phyloP scores from a whole-genome alignment of 1,140 invertebrate species.

The Caenorhabditis tropicalis region DNA sequence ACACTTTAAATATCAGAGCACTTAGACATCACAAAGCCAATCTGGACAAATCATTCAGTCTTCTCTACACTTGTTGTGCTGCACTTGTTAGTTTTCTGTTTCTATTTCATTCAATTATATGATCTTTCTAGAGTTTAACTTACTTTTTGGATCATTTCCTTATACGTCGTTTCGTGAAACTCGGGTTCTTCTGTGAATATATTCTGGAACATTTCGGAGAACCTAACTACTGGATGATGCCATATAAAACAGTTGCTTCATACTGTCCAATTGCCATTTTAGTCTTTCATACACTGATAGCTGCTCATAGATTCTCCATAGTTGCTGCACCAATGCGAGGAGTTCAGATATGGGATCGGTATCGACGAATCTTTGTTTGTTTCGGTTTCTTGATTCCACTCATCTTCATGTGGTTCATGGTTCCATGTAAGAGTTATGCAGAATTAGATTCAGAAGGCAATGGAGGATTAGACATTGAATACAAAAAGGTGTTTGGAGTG shows the following conservation, averaged over 20 bases:
- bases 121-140: not conserved
- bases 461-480: slow-evolving; percentile 21
- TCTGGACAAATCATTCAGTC: slow-evolving; percentile 9
- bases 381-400: not conserved
- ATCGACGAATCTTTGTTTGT: not conserved
- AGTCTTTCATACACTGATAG: slow-evolving; percentile 9
- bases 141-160: slow-evolving; percentile 21
- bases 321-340: not conserved
- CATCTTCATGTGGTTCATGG: slow-evolving; percentile 30
- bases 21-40: not conserved
- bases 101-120: no score
- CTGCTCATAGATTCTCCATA: not conserved
- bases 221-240: slow-evolving; percentile 20
- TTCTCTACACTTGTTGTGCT: slow-evolving; percentile 1
- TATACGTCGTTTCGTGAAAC: not conserved
- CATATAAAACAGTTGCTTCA: slow-evolving; percentile 16
- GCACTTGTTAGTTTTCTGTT: not conserved
- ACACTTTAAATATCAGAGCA: slow-evolving; percentile 19
- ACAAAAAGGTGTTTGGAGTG: not conserved
- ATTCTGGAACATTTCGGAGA: not conserved
- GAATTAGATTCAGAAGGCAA: not conserved
- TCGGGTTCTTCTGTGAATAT: slow-evolving; percentile 20
- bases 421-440: slow-evolving; percentile 4
- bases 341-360: slow-evolving; percentile 7
- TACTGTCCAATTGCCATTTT: slow-evolving; percentile 26